Evolutionary conservation across 2,888 invertebrate genomes (phyloP), one percentile per base, ranked within the genome.

Genomic region (Anagyrus pseudococci): DNA sequence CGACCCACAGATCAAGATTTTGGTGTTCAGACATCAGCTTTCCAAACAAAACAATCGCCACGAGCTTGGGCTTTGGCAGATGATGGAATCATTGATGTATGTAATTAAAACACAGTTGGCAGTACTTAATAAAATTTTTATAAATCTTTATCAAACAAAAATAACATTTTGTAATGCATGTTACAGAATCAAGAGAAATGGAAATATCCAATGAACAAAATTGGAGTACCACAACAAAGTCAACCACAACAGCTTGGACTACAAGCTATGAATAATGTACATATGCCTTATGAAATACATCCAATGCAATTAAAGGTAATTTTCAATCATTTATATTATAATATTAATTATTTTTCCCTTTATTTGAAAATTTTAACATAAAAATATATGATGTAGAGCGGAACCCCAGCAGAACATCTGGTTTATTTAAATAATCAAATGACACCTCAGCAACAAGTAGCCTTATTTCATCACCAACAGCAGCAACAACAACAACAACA

Each of bases 151-250:
- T n/a, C 1, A 26, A 48, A 17, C 0, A 10, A 25, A 15, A 20
- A 17, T 2, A 25, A 23, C 20, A 60, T 47, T n/a, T 17, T 40
- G 1, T 37, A 20, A 29, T 37, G 25, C 65, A 19, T 54, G 53
- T 87, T 88, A 62, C 84, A 92, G 91, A 91, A 88, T 82, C 91
- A 90, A 81, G 92, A 92, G 83, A 93, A 92, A 85, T 93, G 92
- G 92, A 92, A 92, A 81, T 91, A 90, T 82, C 86, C 89, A 25
- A 75, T 81, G 74, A 77, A 77, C 64, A 82, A 82, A 69, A 70
- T 81, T 63, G 75, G 73, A 58, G 73, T 79, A 83, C 88, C 75
- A 79, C 87, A 77, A 82, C 77, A 85, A 83, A 83, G 83, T 82
- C 82, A 86, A 82, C 76, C 85, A 82, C 84, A 86, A 73, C 85